Conservation (phyloP, 2,888 invertebrate genomes). For the Laspeyria flexula region DNA sequence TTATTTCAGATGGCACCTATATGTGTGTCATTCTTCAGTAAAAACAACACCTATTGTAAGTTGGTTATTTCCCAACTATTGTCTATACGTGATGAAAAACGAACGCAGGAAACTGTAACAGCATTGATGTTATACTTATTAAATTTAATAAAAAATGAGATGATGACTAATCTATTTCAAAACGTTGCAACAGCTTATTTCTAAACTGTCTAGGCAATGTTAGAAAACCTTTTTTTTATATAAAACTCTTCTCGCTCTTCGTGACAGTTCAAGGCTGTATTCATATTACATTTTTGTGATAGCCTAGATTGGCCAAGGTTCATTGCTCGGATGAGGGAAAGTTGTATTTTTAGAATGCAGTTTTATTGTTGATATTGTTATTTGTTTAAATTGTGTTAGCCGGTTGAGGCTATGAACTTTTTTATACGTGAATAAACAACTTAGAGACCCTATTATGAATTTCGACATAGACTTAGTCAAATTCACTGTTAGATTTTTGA, state of each 20-base stretch:
- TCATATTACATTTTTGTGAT: slow-evolving; percentile 8
- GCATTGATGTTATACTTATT: slow-evolving; percentile 8
- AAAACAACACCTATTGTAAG: too few relatives aligned
- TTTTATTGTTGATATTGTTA: neutral
- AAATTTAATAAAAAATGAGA: too few relatives aligned
- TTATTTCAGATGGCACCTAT: too few relatives aligned
- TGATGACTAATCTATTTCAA: neutral
- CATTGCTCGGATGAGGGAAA: slow-evolving; percentile 17
- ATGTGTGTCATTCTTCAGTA: too few relatives aligned
- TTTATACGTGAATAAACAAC: too few relatives aligned
- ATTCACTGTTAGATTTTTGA: too few relatives aligned
- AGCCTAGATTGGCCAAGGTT: slow-evolving; percentile 19
- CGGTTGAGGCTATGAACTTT: too few relatives aligned
- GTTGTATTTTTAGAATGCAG: slow-evolving; percentile 7
- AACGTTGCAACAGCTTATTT: slow-evolving; percentile 10
- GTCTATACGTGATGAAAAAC: neutral
- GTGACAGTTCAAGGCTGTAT: slow-evolving; percentile 27
- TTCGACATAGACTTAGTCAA: too few relatives aligned
- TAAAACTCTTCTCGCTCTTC: neutral
- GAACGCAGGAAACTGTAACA: slow-evolving; percentile 6
- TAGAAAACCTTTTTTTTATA: slow-evolving; percentile 1
- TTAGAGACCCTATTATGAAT: too few relatives aligned
- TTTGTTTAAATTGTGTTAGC: too few relatives aligned
- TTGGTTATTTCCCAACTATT: too few relatives aligned
- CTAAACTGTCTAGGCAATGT: slow-evolving; percentile 15